Evolutionary conservation across 2,113 vertebrate species (phyloP).

Genomic region (Meles meles): DNA sequence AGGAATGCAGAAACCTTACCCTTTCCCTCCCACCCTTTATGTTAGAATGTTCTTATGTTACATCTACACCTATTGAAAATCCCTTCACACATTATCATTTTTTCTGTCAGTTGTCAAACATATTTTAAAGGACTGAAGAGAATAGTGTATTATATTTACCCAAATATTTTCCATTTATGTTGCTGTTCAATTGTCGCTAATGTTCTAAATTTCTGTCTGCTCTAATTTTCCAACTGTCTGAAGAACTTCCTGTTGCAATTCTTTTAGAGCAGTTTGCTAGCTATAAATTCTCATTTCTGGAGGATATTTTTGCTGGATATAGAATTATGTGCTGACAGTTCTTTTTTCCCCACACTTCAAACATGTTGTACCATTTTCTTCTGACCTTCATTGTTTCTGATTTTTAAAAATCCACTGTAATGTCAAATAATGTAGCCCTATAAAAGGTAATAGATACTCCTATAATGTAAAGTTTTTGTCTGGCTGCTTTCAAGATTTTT

Average conservation of each 20-base stretch:
- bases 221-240: conserved; percentile 29
- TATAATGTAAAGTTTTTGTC: conserved; percentile 2
- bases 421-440: background rate
- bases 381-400: background rate
- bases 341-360: background rate
- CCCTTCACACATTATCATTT: conserved; percentile 18
- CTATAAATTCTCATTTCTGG: conserved; percentile 38
- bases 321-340: conserved; percentile 1
- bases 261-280: conserved; percentile 24
- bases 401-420: background rate
- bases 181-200: conserved; percentile 11
- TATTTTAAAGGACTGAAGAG: conserved; percentile 1
- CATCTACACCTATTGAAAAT: background rate
- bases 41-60: background rate
- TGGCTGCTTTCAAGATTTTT: conserved; percentile 21
- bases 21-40: background rate
- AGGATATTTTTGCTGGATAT: conserved; percentile 10
- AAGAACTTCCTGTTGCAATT: conserved; percentile 6
- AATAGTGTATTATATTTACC: background rate
- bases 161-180: conserved; percentile 19
- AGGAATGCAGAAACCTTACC: background rate
- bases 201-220: conserved; percentile 16
- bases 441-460: background rate
- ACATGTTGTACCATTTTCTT: background rate
- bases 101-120: conserved; percentile 5